Percentiles rank a stretch among this genome's conserved stretches.
These are phyloP conservation scores for Sparus aurata DNA, from an alignment of 2,797 vertebrate species.

Conservation along the genomic window DNA sequence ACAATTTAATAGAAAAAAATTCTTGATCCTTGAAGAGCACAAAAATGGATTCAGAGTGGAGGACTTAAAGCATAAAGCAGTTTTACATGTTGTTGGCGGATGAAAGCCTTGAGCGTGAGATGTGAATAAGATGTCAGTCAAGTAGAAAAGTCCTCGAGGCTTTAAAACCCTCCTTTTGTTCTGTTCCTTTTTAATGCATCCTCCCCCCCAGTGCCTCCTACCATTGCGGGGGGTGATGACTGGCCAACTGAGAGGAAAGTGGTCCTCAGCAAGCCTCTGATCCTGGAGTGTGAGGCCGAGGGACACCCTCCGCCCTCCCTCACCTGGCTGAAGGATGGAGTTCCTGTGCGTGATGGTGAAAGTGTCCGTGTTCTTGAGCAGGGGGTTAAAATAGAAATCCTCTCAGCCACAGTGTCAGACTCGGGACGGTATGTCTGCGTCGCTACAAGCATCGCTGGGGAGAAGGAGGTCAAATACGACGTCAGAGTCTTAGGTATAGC, in stretches of 20 bases:
- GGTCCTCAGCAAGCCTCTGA: slow-evolving; percentile 86
- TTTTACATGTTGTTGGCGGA: slow-evolving; percentile 29
- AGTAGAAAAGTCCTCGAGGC: not conserved
- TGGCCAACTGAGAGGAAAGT: slow-evolving; percentile 88
- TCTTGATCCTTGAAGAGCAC: not conserved
- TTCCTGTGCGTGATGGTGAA: slow-evolving; percentile 87
- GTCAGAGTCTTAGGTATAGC: slow-evolving; percentile 92
- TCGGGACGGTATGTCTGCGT: slow-evolving; percentile 92
- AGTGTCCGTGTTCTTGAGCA: slow-evolving; percentile 86
- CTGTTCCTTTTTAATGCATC: not conserved
- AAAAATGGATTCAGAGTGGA: not conserved
- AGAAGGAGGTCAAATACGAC: slow-evolving; percentile 93
- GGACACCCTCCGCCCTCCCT: slow-evolving; percentile 94
- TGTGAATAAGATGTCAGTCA: slow-evolving; percentile 1
- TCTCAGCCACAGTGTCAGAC: slow-evolving; percentile 81
- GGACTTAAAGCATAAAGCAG: slow-evolving; percentile 19
- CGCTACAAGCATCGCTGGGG: slow-evolving; percentile 96
- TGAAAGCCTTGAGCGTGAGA: slow-evolving; percentile 23
- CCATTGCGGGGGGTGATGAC: slow-evolving; percentile 86
- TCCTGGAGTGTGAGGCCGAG: slow-evolving; percentile 90
- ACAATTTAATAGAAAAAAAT: slow-evolving; percentile 9
- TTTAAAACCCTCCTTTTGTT: slow-evolving; percentile 2
- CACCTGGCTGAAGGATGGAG: slow-evolving; percentile 94
- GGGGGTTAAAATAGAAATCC: slow-evolving; percentile 91
- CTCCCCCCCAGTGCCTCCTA: slow-evolving; percentile 89